Evolutionary conservation across 2,113 vertebrate genomes (phyloP).

Genomic region (Sapayoa aenigma): DNA sequence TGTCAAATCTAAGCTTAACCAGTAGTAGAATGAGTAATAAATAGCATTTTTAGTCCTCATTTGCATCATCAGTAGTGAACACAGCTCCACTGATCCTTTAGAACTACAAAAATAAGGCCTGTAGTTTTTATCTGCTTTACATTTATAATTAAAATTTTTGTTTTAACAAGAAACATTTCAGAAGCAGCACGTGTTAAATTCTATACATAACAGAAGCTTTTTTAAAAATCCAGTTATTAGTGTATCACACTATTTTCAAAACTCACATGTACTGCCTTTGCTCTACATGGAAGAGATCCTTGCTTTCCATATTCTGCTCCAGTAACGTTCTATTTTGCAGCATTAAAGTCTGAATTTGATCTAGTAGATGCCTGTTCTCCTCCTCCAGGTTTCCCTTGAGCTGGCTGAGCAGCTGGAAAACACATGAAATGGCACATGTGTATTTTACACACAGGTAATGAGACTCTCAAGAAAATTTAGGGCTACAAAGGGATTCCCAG

Average conservation of each 20-base stretch:
- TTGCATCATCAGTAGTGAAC: neutral
- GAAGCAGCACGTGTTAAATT: neutral
- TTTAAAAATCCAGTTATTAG: neutral
- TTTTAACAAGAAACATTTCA: neutral
- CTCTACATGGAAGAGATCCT: conserved; percentile 96
- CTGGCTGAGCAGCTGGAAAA: conserved; percentile 91
- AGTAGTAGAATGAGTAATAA: neutral
- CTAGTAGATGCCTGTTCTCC: conserved; percentile 94
- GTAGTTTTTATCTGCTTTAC: neutral
- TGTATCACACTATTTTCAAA: neutral
- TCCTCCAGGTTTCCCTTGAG: conserved; percentile 98
- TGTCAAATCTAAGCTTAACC: neutral
- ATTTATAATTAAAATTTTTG: neutral
- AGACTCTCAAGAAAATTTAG: neutral
- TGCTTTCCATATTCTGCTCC: conserved; percentile 99
- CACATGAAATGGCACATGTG: conserved; percentile 1
- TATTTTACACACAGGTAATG: neutral
- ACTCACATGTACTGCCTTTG: conserved; percentile 98
- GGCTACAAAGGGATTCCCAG: neutral
- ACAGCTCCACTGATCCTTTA: neutral
- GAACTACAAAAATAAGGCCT: neutral
- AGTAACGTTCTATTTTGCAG: conserved; percentile 93
- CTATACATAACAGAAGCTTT: neutral
- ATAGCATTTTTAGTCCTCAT: neutral
- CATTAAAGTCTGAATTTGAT: conserved; percentile 99